Base-by-base conservation (phyloP, 1,140 invertebrate genomes). In the Stenopsyche tienmushanensis region DNA sequence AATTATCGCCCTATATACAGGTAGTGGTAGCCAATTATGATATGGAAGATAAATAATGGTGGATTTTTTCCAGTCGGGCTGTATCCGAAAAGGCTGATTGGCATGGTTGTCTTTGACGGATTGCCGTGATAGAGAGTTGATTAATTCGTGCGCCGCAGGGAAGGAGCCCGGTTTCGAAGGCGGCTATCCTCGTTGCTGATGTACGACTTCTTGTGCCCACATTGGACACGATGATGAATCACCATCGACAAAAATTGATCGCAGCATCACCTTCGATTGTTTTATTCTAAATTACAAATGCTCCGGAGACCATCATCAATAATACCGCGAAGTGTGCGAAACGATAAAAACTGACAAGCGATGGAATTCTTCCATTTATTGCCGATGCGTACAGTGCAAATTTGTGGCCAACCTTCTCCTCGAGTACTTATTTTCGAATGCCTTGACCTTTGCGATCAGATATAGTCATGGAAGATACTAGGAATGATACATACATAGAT, bases 61-160 rank as follows among this genome's bases (percentile, higher is more conserved):
- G 24, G 52, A 3, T 3, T 9, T 55, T 42, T 3, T 42, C 5
- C 21, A 18, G 10, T 24, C 42, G 21, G 39, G 23, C 24, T 29
- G 50, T 15, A 24, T 10, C 50, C 10, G 26, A 53, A 53, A 23
- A 25, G 50, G 50, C 24, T 3, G 50, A n/a, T 49, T 53, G 50
- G 20, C 24, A n/a, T 9, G 20, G 50, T 17, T 53, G 50, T 57
- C 54, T 57, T 57, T 57, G 54, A 57, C 54, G 34, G 54, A 57
- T 57, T 21, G 34, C 26, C 21, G 3, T 29, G 52, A 55, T 55
- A 55, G 23, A 10, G 34, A 24, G 26, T 57, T 57, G 54, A 57
- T 57, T 57, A 42, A 57, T 57, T 57, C 21, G 15, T 5, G 2
- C 54, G 54, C 34, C 54, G 26, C 54, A 24, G 39, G 53, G 25